These are phyloP conservation scores for Cotesia vestalis DNA, from an alignment of 1,140 invertebrate genomes.

Conservation along the genomic window DNA sequence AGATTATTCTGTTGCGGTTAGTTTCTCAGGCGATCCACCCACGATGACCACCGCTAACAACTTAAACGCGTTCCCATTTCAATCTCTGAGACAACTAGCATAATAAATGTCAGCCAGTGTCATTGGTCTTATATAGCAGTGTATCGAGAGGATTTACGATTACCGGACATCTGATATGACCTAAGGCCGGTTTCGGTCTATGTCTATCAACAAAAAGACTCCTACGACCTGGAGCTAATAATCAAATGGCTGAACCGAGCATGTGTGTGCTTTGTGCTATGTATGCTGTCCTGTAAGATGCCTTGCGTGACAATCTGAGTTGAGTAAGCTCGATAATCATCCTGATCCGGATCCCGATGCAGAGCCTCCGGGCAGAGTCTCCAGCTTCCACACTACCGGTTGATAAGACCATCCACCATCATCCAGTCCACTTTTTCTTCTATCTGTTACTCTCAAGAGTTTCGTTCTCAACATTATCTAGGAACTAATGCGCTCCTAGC, in stretches of 20 bases:
- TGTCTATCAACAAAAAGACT: too few relatives aligned
- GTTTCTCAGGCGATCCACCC: slow-evolving; percentile 26
- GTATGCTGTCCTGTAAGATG: neutral
- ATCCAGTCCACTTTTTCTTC: too few relatives aligned
- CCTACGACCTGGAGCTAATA: too few relatives aligned
- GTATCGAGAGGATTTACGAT: slow-evolving; percentile 39
- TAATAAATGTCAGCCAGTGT: slow-evolving; percentile 26
- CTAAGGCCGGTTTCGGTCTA: neutral
- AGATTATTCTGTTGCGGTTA: slow-evolving; percentile 1
- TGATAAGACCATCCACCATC: too few relatives aligned
- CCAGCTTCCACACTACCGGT: neutral
- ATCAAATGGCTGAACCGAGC: too few relatives aligned
- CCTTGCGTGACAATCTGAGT: slow-evolving; percentile 1
- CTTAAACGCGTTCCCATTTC: slow-evolving; percentile 11
- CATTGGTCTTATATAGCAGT: neutral
- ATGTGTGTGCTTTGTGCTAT: too few relatives aligned
- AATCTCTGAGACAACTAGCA: neutral
- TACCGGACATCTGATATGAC: slow-evolving; percentile 40
- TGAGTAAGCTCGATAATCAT: too few relatives aligned
- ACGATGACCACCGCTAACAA: slow-evolving; percentile 11
- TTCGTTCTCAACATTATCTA: slow-evolving; percentile 47
- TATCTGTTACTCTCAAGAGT: slow-evolving; percentile 28
- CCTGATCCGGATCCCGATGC: neutral
- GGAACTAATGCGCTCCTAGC: slow-evolving; percentile 48
- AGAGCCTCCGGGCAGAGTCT: neutral